phyloP scores from a whole-genome alignment of 2,888 invertebrate species.

The Drosophila eohydei region DNA sequence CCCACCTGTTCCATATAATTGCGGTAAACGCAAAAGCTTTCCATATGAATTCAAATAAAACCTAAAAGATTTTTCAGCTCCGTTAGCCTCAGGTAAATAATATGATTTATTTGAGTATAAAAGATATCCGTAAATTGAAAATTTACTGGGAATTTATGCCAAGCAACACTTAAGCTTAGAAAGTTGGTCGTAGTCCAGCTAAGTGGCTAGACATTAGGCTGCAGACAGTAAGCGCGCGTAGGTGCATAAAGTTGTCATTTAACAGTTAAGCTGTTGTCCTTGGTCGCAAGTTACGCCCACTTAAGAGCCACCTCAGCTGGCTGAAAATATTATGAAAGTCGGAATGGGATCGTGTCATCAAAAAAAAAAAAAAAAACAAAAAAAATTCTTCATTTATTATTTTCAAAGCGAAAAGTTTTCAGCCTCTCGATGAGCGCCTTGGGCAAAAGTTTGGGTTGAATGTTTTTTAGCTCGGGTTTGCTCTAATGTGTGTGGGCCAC shows the following conservation, averaged over 20 bases:
- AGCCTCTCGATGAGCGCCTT: slow-evolving; percentile 34
- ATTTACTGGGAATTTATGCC: not conserved
- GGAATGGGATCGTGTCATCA: slow-evolving; percentile 22
- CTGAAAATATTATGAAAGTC: slow-evolving; percentile 12
- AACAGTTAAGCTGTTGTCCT: slow-evolving; percentile 48
- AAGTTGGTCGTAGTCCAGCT: slow-evolving; percentile 39
- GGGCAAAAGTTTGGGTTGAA: slow-evolving; percentile 36
- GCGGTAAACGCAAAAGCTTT: not conserved
- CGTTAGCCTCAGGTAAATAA: not conserved
- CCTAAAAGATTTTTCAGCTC: not conserved
- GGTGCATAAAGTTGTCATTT: slow-evolving; percentile 36
- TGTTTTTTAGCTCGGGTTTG: not conserved
- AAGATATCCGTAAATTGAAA: slow-evolving; percentile 8
- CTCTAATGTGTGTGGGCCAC: slow-evolving; percentile 27
- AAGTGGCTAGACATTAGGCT: slow-evolving; percentile 49
- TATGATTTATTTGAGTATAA: slow-evolving; percentile 3
- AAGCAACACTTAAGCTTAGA: slow-evolving; percentile 26
- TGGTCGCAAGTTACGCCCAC: slow-evolving; percentile 66
- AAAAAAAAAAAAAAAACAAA: slow-evolving; percentile 18
- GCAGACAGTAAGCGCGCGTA: slow-evolving; percentile 35
- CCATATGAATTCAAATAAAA: not conserved
- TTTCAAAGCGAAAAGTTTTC: slow-evolving; percentile 50
- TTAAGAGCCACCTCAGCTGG: slow-evolving; percentile 51
- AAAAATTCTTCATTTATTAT: slow-evolving; percentile 62
- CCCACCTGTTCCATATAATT: not conserved